These are phyloP conservation scores for Heterodera schachtii DNA, from an alignment of 1,140 invertebrate species.

Conservation along the genomic window DNA sequence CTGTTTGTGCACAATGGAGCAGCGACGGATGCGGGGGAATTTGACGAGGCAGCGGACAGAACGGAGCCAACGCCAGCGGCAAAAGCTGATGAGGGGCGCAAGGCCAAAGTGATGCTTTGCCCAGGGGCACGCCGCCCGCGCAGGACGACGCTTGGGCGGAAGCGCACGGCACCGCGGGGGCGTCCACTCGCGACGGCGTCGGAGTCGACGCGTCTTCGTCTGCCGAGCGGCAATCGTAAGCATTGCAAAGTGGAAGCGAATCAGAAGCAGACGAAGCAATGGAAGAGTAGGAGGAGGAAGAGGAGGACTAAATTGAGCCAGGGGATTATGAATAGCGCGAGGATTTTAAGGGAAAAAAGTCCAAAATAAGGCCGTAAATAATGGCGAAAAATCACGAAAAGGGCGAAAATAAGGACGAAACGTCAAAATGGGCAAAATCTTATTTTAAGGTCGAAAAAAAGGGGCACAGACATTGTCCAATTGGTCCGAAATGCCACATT, in stretches of 20 bases:
- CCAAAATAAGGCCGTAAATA: too few species aligned
- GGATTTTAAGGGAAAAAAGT: neutral
- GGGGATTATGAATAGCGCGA: neutral
- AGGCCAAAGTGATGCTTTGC: neutral
- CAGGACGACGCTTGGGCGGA: neutral
- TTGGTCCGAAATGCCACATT: neutral
- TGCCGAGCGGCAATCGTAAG: neutral
- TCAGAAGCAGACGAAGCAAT: neutral
- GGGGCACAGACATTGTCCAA: neutral
- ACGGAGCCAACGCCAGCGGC: neutral
- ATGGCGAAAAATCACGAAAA: too few species aligned
- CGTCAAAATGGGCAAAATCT: neutral
- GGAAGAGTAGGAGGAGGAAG: slow-evolving; percentile 1
- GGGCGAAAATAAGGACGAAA: too few species aligned
- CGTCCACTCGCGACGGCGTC: neutral
- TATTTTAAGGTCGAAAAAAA: neutral
- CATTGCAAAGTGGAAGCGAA: neutral
- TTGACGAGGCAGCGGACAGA: slow-evolving; percentile 15
- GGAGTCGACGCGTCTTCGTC: slow-evolving; percentile 13
- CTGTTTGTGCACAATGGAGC: slow-evolving; percentile 56
- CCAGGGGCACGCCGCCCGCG: neutral
- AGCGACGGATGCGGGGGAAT: neutral
- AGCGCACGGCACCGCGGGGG: neutral
- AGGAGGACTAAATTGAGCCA: slow-evolving; percentile 1
- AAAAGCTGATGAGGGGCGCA: neutral